A percentile compares a stretch with the other conserved stretches of the same genome.
Conservation (phyloP, 1,140 invertebrate genomes). For the Drosophila aff. region DNA sequence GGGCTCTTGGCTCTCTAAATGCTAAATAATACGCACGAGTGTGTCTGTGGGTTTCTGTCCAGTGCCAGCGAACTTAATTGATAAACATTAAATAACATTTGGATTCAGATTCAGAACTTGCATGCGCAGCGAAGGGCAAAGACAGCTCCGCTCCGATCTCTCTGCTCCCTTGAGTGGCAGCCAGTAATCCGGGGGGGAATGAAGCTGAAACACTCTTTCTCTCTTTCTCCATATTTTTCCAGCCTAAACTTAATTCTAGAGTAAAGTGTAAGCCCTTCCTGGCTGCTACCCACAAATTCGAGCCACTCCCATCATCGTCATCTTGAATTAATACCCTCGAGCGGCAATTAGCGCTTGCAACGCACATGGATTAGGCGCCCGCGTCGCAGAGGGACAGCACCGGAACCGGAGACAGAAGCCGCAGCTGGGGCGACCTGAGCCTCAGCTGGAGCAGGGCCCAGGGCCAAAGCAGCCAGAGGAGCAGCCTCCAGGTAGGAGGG, state of each 20-base stretch:
- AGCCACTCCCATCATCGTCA: neutral
- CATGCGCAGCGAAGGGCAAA: constrained; percentile 28
- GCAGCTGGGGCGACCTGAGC: neutral
- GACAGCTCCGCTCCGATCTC: constrained; percentile 40
- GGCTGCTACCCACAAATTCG: neutral
- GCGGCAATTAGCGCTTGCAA: constrained; percentile 32
- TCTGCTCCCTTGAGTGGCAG: neutral
- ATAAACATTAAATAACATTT: constrained; percentile 83
- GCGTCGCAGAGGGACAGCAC: constrained; percentile 27
- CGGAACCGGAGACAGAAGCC: constrained; percentile 38
- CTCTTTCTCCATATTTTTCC: neutral
- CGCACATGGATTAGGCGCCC: constrained; percentile 45
- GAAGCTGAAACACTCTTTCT: neutral
- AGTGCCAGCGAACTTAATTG: constrained; percentile 64
- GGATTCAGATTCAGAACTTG: constrained; percentile 61
- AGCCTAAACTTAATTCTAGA: neutral
- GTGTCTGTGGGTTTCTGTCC: constrained; percentile 12
- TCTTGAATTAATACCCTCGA: constrained; percentile 9
- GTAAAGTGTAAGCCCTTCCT: neutral
- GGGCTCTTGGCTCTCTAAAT: constrained; percentile 56
- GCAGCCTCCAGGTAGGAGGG: constrained; percentile 23
- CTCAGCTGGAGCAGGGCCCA: constrained; percentile 6
- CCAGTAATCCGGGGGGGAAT: neutral
- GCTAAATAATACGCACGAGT: constrained; percentile 51
- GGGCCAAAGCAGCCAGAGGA: constrained; percentile 10